Conservation (phyloP, 2,113 vertebrate species). For the Zootoca vivipara region DNA sequence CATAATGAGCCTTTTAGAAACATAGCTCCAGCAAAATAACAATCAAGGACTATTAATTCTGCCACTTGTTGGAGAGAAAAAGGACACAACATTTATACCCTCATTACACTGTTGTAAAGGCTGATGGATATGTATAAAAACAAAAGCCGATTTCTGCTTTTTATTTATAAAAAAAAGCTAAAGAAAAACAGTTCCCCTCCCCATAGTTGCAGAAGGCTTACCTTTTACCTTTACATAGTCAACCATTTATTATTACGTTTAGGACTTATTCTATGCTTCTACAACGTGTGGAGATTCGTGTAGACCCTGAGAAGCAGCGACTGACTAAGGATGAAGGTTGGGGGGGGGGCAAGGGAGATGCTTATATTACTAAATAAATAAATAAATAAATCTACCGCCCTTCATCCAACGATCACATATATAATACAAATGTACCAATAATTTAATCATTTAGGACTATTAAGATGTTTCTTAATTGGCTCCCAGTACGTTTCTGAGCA, state of each 20-base stretch:
- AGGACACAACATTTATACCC: conserved; percentile 4
- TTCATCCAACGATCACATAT: too few relatives aligned
- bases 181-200: neutral
- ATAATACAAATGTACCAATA: neutral
- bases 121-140: neutral
- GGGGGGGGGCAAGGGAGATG: too few relatives aligned
- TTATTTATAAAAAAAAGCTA: neutral
- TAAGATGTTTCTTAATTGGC: too few relatives aligned
- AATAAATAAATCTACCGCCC: too few relatives aligned
- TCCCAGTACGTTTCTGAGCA: too few relatives aligned
- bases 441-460: neutral
- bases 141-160: neutral
- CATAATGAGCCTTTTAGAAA: conserved; percentile 20
- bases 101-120: conserved; percentile 2
- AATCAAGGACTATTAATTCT: neutral
- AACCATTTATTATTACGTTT: neutral
- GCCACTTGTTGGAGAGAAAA: conserved; percentile 5
- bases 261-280: neutral
- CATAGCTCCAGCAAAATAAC: neutral
- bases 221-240: neutral
- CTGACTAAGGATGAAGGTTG: neutral
- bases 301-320: neutral
- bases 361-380: too few relatives aligned
- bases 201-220: neutral
- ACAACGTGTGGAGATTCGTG: neutral